Base-by-base conservation (phyloP, 2,888 invertebrate genomes). In the Drosophila prolongata region DNA sequence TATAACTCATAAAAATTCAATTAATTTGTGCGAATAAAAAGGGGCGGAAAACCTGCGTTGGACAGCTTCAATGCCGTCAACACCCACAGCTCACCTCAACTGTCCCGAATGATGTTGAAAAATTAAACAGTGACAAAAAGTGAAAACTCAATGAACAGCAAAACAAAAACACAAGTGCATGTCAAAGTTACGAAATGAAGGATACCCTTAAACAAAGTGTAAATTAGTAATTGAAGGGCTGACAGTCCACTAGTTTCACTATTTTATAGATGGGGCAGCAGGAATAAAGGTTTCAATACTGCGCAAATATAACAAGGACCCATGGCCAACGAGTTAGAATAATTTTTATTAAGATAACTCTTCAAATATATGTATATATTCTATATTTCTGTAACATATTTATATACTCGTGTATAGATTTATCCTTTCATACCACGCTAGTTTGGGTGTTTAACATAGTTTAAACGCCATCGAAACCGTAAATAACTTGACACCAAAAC, bases 81-180 rank as follows among this genome's bases (percentile, higher is more conserved):
- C 49, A 35, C 40, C 59, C 47, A 19, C 13, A 37, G 16, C 9
- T 13, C 46, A 49, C 6, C 49, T 60, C 35, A 42, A 16, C 62
- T 64, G 47, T 61, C 42, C 49, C 19, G 49, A 27, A 19, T 64
- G 61, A 49, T 61, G 62, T 49, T 64, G 49, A 64, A 61, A 64
- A 64, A 64, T 64, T 43, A 61, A 61, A 61, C 10, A 61, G 42
- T 34, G 47, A 13, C 61, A 49, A 49, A 49, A 60, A 16, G 38
- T 40, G 59, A 42, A 42, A 61, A 49, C 61, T 35, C 35, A 61
- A 61, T 64, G 62, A 49, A 37, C 37, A 56, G 35, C 46, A 30
- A 47, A 40, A 40, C n/a, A 40, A 34, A 42, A n/a, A n/a, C 14
- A 58, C 40, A 49, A 16, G 10, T 10, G 11, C 13, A n/a, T 16